Base-by-base conservation (phyloP, 2,797 vertebrate genomes). In the Tangara arthus region DNA sequence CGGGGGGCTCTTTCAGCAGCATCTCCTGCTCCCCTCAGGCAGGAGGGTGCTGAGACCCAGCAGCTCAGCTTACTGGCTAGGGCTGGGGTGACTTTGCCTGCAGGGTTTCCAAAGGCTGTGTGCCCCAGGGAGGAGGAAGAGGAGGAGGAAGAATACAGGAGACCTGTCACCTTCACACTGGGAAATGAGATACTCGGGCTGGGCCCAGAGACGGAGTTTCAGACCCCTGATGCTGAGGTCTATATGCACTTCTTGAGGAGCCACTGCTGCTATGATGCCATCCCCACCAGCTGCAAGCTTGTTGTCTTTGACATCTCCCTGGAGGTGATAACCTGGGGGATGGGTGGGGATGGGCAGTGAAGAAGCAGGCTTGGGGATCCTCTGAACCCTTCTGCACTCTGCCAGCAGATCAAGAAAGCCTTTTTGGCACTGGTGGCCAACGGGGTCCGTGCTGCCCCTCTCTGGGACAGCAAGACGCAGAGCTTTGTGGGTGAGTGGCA, bases 201-300 rank as follows among this genome's bases (percentile, higher is more conserved):
- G 68, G 66, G 95, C 22, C 97, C 97, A 5, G 97, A 98, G 3
- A 94, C 65, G 0, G 97, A 97, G 23, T 94, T 98, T 59, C 96
- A 93, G 90, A 97, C 23, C 70, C 97, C 97, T 0, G 98, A 99
- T 24, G 94, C 97, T 0, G 98, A 98, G 59, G 96, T 98, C 63
- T 99, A 99, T 95, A 99, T 98, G 98, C 99, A 98, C 93, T 99
- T 99, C 97, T 98, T 99, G 98, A 98, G 98, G 97, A 98, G 95
- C 81, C 99, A 99, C 97, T 98, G 96, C 93, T 99, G 99, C 97
- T 99, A 99, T 0, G 99, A 99, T 2, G 98, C 99, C 78, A 98
- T 99, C 90, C 99, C 99, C 11, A 99, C 99, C 95, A 99, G 99
- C 97, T 99, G 99, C 96, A 99, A 99, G 94, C 98, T 99, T 10